Evolutionary conservation across 2,888 invertebrate species (phyloP), one percentile per base, ranked within the genome.

Genomic region (Cataglyphis livida): DNA sequence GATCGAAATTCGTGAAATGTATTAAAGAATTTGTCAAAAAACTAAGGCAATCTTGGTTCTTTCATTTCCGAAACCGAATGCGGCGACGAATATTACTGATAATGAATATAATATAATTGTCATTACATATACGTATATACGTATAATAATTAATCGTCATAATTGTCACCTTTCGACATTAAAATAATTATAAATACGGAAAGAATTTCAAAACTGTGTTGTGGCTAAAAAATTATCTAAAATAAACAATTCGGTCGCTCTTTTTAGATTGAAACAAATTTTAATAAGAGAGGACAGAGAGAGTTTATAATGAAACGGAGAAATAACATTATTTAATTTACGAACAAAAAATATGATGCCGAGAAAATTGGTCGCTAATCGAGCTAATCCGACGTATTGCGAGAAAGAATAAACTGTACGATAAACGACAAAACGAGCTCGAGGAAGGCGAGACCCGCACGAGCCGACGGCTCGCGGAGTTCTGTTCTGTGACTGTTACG

Each of bases 401-500:
- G 57, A 44, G 10, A 2, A 35, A 10, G 41, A 41, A 4, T 18
- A 38, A 59, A 3, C 12, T 66, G 44, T n/a, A 9, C 54, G 64
- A 54, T 48, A 51, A 7, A 41, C 41, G 7, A 71, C 15, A 15
- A 64, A 51, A 59, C 66, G n/a, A 44, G 51, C 71, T 61, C 38
- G 65, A 25, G 79, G 74, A 73, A 83, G 85, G 83, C 82, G 87
- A 85, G 91, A 91, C 81, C 92, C 91, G 93, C 93, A 92, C 92
- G 92, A 92, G 92, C 93, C 94, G 93, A 93, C 94, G 93, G 93
- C 93, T 91, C 93, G 91, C 78, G 84, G 88, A 91, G 90, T 86
- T 94, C 93, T 93, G 93, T 90, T 91, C 91, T 90, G 89, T 89
- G 91, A 92, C 91, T 93, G 89, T 89, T 87, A 25, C 88, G 92